phyloP scores from a whole-genome alignment of 2,797 vertebrate species.

The Champsocephalus esox region DNA sequence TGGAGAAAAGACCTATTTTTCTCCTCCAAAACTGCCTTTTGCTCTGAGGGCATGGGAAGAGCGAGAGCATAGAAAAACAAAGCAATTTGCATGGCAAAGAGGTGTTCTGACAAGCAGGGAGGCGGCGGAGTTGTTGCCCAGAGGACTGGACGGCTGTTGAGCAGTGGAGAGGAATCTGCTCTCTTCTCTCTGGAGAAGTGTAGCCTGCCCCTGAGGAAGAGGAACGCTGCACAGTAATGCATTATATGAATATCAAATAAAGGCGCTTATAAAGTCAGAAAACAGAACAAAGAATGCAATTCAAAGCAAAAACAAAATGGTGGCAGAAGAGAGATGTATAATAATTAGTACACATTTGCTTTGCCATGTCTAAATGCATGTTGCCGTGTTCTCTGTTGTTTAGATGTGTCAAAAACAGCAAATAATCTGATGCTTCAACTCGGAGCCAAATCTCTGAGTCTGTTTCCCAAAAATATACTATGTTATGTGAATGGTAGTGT shows the following conservation, averaged over 20 bases:
- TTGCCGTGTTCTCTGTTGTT: background rate
- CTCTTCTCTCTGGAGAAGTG: conserved; percentile 55
- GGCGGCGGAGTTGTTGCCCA: conserved; percentile 54
- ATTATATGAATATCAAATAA: conserved; percentile 70
- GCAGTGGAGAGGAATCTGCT: conserved; percentile 60
- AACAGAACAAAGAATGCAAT: conserved; percentile 27
- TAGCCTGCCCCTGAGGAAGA: conserved; percentile 44
- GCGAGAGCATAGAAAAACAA: conserved; percentile 39
- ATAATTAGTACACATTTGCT: too few relatives aligned
- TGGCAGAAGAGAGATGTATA: background rate
- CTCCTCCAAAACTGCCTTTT: conserved; percentile 43
- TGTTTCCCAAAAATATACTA: background rate
- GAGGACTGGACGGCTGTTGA: conserved; percentile 66
- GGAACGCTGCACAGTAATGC: conserved; percentile 44
- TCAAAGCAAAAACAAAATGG: conserved; percentile 11
- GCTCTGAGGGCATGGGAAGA: conserved; percentile 39
- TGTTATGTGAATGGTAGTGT: conserved; percentile 46
- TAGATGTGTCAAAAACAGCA: conserved; percentile 1
- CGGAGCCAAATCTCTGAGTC: background rate
- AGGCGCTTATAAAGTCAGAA: conserved; percentile 52
- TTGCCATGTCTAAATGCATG: conserved; percentile 19
- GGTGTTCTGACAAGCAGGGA: conserved; percentile 69
- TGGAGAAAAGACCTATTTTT: conserved; percentile 28
- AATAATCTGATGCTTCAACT: conserved; percentile 3
- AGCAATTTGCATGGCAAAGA: conserved; percentile 74